Evolutionary conservation across 2,113 vertebrate genomes (phyloP).

Genomic region (Mustela nigripes): DNA sequence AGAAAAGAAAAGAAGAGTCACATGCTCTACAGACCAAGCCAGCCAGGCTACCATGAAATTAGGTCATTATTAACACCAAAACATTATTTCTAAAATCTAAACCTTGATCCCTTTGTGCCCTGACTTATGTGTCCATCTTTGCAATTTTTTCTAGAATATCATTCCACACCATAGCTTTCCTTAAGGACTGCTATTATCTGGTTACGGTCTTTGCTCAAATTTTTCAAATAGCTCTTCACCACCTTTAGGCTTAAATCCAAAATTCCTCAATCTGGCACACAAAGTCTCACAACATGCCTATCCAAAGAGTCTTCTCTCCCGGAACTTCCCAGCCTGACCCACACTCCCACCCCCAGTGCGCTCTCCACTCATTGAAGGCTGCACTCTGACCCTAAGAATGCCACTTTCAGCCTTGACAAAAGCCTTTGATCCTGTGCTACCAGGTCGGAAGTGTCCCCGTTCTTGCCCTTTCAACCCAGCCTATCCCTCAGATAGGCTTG

Average conservation of each 20-base stretch:
- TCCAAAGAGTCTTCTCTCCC: background rate
- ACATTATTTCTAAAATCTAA: background rate
- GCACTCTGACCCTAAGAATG: background rate
- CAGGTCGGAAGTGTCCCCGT: background rate
- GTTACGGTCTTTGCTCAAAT: background rate
- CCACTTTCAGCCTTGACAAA: background rate
- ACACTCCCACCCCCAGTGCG: background rate
- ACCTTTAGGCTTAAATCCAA: slow-evolving; percentile 21
- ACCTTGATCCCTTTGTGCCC: background rate
- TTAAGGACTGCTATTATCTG: background rate
- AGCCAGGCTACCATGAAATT: background rate
- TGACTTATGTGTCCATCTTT: background rate
- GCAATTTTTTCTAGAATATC: background rate
- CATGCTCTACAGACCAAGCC: background rate
- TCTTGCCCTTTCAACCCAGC: background rate
- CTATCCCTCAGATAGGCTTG: background rate
- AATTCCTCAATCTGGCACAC: background rate
- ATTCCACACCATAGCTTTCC: slow-evolving; percentile 10
- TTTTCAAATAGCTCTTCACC: background rate
- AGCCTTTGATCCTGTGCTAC: background rate
- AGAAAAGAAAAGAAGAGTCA: background rate
- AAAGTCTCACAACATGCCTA: background rate
- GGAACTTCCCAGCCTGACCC: background rate
- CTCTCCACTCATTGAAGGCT: background rate
- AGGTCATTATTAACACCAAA: background rate